These are phyloP conservation scores for Dasyornis broadbenti DNA, from an alignment of 2,113 vertebrate genomes.

Conservation along the genomic window DNA sequence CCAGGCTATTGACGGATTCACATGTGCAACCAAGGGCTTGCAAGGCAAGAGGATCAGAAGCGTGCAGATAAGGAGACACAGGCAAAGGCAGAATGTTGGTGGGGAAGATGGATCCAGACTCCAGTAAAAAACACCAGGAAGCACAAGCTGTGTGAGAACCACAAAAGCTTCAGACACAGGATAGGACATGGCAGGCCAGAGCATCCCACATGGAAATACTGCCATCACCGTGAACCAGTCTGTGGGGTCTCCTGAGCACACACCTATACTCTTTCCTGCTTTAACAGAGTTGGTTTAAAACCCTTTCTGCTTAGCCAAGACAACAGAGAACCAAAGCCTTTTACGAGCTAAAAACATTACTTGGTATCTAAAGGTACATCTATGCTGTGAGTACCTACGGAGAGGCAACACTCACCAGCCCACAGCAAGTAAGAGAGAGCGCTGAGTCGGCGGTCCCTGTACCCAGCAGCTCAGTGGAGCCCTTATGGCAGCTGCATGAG, in stretches of 20 bases:
- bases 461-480: background rate
- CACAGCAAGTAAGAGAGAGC: background rate
- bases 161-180: background rate
- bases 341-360: background rate
- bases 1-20: background rate
- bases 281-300: background rate
- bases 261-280: background rate
- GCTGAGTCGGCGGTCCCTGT: rapidly evolving
- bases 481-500: background rate
- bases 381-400: background rate
- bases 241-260: background rate
- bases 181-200: rapidly evolving
- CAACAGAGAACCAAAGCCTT: background rate
- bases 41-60: background rate
- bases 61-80: background rate
- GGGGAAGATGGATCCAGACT: background rate
- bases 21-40: rapidly evolving
- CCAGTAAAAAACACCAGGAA: background rate
- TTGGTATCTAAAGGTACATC: background rate
- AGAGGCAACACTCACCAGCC: background rate
- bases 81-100: background rate
- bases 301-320: background rate
- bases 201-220: background rate
- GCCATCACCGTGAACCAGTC: background rate
- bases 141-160: background rate